Evolutionary conservation across 2,113 vertebrate species (phyloP), one percentile per base, ranked within the genome.

Genomic region (Triplophysa siluroides): DNA sequence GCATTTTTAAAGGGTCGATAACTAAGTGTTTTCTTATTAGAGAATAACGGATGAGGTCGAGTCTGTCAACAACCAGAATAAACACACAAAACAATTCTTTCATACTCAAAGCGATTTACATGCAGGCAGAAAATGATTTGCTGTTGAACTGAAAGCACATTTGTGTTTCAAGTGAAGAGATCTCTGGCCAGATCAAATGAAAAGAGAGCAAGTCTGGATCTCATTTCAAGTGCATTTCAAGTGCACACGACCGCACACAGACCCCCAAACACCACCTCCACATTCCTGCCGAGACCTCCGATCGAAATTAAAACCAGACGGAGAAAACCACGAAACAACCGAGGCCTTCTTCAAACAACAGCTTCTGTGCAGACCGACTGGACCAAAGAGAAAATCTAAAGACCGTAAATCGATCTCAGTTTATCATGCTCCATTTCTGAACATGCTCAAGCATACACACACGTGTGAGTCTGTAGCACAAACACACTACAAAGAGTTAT

Each of bases 281-380:
- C 85, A 80, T 80, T 84, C 74, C 85, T 82, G 78, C 43, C 73
- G 67, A 82, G 79, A 78, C 79, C 74, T 56, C 33, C 4, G 23
- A 66, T 47, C 61, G 63, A 82, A 82, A 86, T 86, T 80, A 79
- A 78, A 82, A 80, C 79, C 82, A 84, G 85, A 84, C 41, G 33
- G 75, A 67, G 82, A 23, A 80, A 81, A 80, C 74, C 68, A 23
- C 80, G 50, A 79, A 84, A 72, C 83, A 79, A 76, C 62, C 69
- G 41, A 58, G 43, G 26, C 33, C 65, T 81, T 71, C 52, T 78
- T 78, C 70, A 79, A 45, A 58, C 43, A 75, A 8, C 29, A 77
- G 47, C 63, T 43, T 73, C 76, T 41, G 47, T 21, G 7, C 54
- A 21, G 19, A 2, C 19, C 8, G 6, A 33, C 13, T 76, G 58